These are phyloP conservation scores for Hypothenemus hampei DNA, from an alignment of 1,140 invertebrate species.

Conservation along the genomic window DNA sequence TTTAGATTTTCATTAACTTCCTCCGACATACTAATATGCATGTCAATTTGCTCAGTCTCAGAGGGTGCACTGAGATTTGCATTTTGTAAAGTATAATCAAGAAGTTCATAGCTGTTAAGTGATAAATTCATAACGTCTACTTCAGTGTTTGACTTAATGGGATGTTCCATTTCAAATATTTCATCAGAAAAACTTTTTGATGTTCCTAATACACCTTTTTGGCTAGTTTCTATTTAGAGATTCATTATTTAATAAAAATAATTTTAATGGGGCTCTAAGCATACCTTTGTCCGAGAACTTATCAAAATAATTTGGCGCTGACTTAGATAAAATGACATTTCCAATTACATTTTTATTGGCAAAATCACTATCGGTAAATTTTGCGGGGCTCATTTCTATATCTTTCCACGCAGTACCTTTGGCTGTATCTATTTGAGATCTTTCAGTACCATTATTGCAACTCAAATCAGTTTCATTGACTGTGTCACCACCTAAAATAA, in stretches of 20 bases:
- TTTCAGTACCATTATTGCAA: not conserved
- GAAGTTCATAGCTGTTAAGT: conserved; percentile 43
- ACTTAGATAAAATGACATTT: conserved; percentile 22
- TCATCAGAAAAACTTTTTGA: conserved; percentile 31
- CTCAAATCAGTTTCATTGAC: not conserved
- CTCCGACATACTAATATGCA: conserved; percentile 44
- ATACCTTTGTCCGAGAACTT: conserved; percentile 18
- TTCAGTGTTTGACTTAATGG: conserved; percentile 34
- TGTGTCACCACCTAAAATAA: too few relatives aligned
- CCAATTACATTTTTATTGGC: conserved; percentile 54
- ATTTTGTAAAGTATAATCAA: conserved; percentile 44
- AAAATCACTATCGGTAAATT: conserved; percentile 49
- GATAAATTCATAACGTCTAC: conserved; percentile 43
- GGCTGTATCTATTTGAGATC: not conserved
- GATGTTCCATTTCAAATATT: conserved; percentile 40
- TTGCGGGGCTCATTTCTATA: not conserved
- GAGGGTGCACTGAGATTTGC: conserved; percentile 14
- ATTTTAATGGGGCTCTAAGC: not conserved
- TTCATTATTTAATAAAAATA: not conserved
- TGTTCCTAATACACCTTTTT: conserved; percentile 3
- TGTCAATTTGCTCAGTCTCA: conserved; percentile 31
- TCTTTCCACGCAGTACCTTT: not conserved
- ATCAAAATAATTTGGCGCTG: conserved; percentile 35
- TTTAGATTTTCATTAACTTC: conserved; percentile 44
- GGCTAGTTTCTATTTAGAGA: not conserved